These are phyloP conservation scores for Accipiter cooperii DNA, from an alignment of 2,113 vertebrate genomes.

Conservation along the genomic window DNA sequence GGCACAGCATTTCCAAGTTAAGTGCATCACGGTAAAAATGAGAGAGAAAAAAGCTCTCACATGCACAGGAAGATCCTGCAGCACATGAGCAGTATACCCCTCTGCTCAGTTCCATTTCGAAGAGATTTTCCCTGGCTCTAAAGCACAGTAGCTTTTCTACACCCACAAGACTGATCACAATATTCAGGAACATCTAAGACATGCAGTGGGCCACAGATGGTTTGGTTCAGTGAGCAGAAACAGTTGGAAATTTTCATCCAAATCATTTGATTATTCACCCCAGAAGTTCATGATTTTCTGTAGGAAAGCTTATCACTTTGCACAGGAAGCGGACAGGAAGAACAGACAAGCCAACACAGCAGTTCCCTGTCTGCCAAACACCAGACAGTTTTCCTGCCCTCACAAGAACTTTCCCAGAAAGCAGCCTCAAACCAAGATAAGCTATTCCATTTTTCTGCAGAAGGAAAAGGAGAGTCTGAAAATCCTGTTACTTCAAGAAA, in stretches of 20 bases:
- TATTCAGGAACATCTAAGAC: background rate
- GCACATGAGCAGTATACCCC: background rate
- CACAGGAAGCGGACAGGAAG: background rate
- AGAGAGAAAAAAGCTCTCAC: background rate
- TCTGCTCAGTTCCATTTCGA: background rate
- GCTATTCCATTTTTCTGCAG: background rate
- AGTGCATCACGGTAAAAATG: background rate
- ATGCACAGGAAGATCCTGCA: background rate
- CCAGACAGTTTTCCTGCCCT: background rate
- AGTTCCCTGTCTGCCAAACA: background rate
- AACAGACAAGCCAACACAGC: background rate
- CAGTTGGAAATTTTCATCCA: background rate
- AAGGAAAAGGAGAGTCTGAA: background rate
- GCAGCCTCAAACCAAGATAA: background rate
- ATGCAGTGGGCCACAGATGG: background rate
- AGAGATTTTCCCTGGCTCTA: background rate
- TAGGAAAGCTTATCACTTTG: background rate
- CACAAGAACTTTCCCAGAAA: background rate
- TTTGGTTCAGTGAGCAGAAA: background rate
- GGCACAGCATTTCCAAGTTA: background rate
- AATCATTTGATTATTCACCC: background rate
- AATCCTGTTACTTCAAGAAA: background rate
- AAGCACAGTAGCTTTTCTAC: background rate
- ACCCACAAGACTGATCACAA: background rate
- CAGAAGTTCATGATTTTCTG: background rate